Conservation (phyloP, 2,797 vertebrate species). For the Gymnothorax javanicus region DNA sequence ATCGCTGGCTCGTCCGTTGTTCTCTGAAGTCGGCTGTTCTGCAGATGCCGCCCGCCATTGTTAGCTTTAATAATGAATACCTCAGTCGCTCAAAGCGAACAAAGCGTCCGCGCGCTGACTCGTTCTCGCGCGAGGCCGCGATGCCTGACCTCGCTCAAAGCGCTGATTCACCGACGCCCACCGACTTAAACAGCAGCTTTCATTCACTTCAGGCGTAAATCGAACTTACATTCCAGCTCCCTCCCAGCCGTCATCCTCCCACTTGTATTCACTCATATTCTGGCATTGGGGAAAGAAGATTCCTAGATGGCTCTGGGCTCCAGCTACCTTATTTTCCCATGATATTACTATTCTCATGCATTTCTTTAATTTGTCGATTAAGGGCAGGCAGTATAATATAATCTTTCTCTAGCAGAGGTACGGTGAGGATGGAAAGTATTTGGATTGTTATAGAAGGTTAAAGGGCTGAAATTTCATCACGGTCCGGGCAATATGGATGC, state of each 20-base stretch:
- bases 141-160: not conserved
- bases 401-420: not conserved
- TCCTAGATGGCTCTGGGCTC: not conserved
- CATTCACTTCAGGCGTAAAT: constrained; percentile 12
- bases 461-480: too few species aligned
- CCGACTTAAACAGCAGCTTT: not conserved
- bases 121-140: constrained; percentile 55
- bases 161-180: constrained; percentile 9
- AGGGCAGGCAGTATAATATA: too few species aligned
- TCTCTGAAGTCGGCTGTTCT: constrained; percentile 14
- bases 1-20: constrained; percentile 32
- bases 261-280: not conserved
- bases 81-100: constrained; percentile 56
- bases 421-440: too few species aligned
- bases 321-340: not conserved
- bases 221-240: not conserved
- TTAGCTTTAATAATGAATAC: constrained; percentile 64
- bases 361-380: not conserved
- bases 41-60: constrained; percentile 53
- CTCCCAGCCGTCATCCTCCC: not conserved
- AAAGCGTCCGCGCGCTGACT: constrained; percentile 46
- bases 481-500: too few species aligned
- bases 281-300: not conserved
- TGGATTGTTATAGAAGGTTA: too few species aligned
- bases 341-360: not conserved